Evolutionary conservation across 2,888 invertebrate species (phyloP).

Genomic region (Mythimna ferrago): DNA sequence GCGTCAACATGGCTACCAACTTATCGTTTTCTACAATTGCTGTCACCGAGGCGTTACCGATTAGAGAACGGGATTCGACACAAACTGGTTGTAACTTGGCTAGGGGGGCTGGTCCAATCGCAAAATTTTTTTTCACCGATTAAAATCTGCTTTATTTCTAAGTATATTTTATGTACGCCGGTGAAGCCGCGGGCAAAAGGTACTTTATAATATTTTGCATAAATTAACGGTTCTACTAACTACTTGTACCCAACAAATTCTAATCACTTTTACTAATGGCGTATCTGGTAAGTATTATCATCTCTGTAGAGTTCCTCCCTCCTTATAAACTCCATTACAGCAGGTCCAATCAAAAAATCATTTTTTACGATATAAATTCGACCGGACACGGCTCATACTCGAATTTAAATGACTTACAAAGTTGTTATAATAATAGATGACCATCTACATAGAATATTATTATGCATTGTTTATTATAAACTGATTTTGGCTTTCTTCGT

Average conservation of each 20-base stretch:
- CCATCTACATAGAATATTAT: conserved; percentile 60
- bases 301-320: conserved; percentile 75
- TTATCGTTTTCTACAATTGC: no score
- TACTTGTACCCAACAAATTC: not conserved
- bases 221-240: no score
- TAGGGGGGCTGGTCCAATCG: no score
- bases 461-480: conserved; percentile 57
- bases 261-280: not conserved
- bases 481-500: conserved; percentile 30
- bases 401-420: conserved; percentile 83
- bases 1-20: no score
- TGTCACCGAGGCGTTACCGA: no score
- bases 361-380: conserved; percentile 88
- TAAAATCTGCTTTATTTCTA: no score
- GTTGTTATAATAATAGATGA: conserved; percentile 77
- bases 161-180: no score
- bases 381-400: conserved; percentile 87
- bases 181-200: no score
- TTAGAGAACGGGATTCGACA: no score
- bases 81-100: no score
- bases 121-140: no score
- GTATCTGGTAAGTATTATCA: conserved; percentile 57
- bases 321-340: conserved; percentile 82
- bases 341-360: conserved; percentile 89
- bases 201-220: no score